Percentiles rank a stretch among this genome's conserved stretches.
Conservation (phyloP, 2,888 invertebrate species). For the Agrenia bidenticulata region DNA sequence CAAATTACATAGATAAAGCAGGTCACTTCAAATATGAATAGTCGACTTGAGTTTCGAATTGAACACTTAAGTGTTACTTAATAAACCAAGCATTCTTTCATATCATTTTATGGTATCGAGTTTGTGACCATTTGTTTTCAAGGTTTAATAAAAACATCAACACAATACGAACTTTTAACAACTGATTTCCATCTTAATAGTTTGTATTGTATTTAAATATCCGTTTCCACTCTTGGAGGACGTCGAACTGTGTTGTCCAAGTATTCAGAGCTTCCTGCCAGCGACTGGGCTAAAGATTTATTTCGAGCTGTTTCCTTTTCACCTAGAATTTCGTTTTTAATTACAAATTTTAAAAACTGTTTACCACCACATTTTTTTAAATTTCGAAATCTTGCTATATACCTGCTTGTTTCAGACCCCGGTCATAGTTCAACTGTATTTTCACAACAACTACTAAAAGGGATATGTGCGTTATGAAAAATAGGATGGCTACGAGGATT, state of each 20-base stretch:
- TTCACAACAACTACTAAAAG: conserved; percentile 26
- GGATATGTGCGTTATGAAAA: conserved; percentile 27
- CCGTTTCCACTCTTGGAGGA: conserved; percentile 1
- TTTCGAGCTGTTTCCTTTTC: conserved; percentile 27
- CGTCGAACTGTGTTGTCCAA: background rate
- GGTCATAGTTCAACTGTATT: conserved; percentile 31
- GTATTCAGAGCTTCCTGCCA: conserved; percentile 11
- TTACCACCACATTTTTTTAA: no score
- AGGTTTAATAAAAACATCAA: no score
- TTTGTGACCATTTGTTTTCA: no score
- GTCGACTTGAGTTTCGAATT: no score
- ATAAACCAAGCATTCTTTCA: no score
- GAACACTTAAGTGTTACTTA: no score
- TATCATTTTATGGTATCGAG: no score
- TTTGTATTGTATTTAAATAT: conserved; percentile 16
- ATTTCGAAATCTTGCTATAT: background rate
- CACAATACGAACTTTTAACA: no score
- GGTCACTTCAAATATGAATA: no score
- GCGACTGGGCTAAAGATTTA: conserved; percentile 15
- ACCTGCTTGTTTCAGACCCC: conserved; percentile 44
- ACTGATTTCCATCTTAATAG: no score
- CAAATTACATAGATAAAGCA: no score
- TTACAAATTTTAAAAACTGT: background rate
- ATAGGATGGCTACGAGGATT: conserved; percentile 18
- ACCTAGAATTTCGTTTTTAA: conserved; percentile 25